Conservation (phyloP, 2,113 vertebrate species). For the Laterallus jamaicensis region DNA sequence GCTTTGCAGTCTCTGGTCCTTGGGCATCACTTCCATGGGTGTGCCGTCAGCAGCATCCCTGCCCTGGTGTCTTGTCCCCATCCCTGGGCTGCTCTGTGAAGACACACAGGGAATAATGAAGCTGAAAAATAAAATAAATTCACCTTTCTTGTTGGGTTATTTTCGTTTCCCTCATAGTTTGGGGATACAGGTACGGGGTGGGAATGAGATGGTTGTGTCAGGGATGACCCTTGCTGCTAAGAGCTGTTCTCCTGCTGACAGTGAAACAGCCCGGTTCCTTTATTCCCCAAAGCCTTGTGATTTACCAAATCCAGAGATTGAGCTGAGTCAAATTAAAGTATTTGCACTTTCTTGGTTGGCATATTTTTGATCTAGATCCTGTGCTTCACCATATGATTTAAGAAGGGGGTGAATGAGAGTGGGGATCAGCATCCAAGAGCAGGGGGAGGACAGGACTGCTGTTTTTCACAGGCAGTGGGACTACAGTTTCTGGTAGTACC, state of each 20-base stretch:
- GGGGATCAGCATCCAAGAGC: not conserved
- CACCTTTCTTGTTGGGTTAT: not conserved
- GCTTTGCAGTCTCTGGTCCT: accelerated
- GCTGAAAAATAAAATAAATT: not conserved
- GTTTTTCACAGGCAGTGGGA: not conserved
- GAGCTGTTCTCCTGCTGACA: not conserved
- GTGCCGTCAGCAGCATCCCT: not conserved
- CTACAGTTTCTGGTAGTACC: not conserved
- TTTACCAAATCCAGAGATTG: not conserved
- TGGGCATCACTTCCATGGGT: accelerated
- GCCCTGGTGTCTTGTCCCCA: not conserved
- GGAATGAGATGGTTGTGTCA: not conserved
- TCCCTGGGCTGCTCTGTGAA: not conserved
- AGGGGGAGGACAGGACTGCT: not conserved
- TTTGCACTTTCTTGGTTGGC: not conserved
- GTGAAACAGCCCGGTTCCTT: not conserved
- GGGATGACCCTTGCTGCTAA: accelerated
- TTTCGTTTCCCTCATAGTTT: accelerated
- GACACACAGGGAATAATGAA: not conserved
- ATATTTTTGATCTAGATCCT: not conserved
- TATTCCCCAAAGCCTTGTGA: not conserved
- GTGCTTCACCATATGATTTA: not conserved
- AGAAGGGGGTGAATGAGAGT: not conserved
- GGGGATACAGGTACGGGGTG: not conserved
- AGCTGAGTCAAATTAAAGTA: not conserved